Evolutionary conservation across 2,888 invertebrate genomes (phyloP), one percentile per base, ranked within the genome.

Genomic region (Aproaerema taeniolella): DNA sequence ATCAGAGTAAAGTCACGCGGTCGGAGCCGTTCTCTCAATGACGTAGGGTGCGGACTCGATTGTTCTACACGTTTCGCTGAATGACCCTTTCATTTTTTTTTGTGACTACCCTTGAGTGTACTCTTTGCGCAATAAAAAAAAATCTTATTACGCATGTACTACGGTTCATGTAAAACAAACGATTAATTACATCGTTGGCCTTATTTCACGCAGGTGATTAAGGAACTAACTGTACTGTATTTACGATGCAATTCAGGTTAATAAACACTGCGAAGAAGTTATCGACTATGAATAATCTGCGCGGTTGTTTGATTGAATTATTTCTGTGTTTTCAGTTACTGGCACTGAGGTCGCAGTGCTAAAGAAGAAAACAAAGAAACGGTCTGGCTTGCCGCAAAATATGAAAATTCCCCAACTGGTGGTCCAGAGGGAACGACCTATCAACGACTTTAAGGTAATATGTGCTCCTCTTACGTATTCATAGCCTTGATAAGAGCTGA

Each of bases 331-430:
- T n/a, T n/a, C n/a, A n/a, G n/a, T 20, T 20, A 6, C 61, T 40
- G 64, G 63, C 63, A 75, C 85, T 76, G 86, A 86, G 55, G 75
- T 74, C 48, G 72, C 82, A 41, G 75, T 67, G 14, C 31, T 83
- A 45, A 89, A 90, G 66, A 92, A 91, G 74, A 92, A 91, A 79
- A 88, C 89, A 69, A 88, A 90, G 75, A 90, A 89, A 70, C 80
- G 90, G 50, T 77, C 88, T 31, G 85, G 89, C 43, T 87, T 89
- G 50, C 87, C 88, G 65, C 78, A 88, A 42, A 90, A 90, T 47
- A 88, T 90, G 59, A 89, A 89, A 52, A 89, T 91, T 41, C 90
- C 91, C 39, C 91, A 91, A 70, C 76, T 92, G 55, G 81, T 91
- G 79, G 89, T 89, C 46, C 91, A 91, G 60, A 85, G 90, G 55